Evolutionary conservation across 2,797 vertebrate genomes (phyloP), one percentile per base, ranked within the genome.

Genomic region (Macropodus opercularis): DNA sequence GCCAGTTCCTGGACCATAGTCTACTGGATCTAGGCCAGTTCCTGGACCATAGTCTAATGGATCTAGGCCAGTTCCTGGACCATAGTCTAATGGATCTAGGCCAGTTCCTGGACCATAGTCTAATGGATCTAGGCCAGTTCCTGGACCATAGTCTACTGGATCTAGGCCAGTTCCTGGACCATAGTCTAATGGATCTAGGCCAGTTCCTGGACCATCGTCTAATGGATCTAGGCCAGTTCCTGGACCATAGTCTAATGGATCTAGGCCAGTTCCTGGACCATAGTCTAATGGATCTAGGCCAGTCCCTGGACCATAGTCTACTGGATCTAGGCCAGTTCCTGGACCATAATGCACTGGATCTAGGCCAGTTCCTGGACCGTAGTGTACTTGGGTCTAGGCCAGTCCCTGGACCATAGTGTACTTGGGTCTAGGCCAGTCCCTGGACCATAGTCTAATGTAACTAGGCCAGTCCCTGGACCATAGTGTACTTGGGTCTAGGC

Each of bases 161-260:
- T 36, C 47, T 26, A 15, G 36, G 36, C n/a, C n/a, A n/a, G n/a
- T n/a, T n/a, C n/a, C n/a, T n/a, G n/a, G n/a, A n/a, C n/a, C n/a
- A n/a, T n/a, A n/a, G n/a, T n/a, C n/a, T n/a, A n/a, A n/a, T 54
- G 41, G 18, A 27, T 57, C 60, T 35, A 32, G 34, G 40, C 57
- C 43, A 50, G 36, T 31, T 40, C 38, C 21, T 11, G 34, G 15
- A 8, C 39, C 15, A 8, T 44, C 9, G 1, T 44, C 14, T 48
- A 18, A 39, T 60, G 22, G 17, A 54, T 36, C 47, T 26, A 15
- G 36, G 36, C n/a, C n/a, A n/a, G n/a, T n/a, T n/a, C n/a, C n/a
- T n/a, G n/a, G n/a, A n/a, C n/a, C n/a, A n/a, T n/a, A n/a, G n/a
- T n/a, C n/a, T n/a, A n/a, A n/a, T 54, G 41, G 18, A 27, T 57